Base-by-base conservation (phyloP, 2,113 vertebrate species). In the Dipodomys merriami region DNA sequence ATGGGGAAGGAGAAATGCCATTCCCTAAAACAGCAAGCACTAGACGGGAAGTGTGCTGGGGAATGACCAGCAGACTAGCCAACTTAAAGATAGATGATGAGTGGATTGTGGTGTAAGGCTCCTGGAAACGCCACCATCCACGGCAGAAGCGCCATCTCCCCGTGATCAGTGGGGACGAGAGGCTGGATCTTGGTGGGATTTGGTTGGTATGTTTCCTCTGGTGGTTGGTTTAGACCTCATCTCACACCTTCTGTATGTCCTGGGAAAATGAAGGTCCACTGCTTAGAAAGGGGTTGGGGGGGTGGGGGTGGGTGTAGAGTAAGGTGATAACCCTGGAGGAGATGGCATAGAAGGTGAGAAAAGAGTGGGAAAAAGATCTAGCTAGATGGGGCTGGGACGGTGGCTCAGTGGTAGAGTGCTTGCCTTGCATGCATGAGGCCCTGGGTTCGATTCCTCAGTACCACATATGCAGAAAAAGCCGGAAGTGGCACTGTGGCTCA, bases 111-210 rank as follows among this genome's bases (percentile, higher is more conserved):
- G 15, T 29, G 23, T 12, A 12, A 19, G 20, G 29, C 11, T 67
- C 62, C 62, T 23, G 49, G 68, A 62, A 90, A 60, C 62, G 1
- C 7, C 18, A 49, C 49, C 49, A 49, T 49, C 49, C 12, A 2
- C 15, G 11, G 16, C 57, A 65, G 9, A 60, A 2, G 20, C 1
- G 16, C 13, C 22, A 69, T 13, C 22, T 62, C 25, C 11, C 6
- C 5, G 1, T 22, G 73, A 22, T 1, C 8, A 7, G 16, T 64
- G 7, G 46, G 46, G 22, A 49, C 23, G 29, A 60, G n/a, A 33
- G 16, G 4, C 1, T 22, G 25, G 8, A 1, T 20, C 11, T 27
- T 60, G 44, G 10, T 20, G 1, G 44, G 29, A 15, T 1, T n/a
- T 7, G 7, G 25, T 2, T 60, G 30, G 25, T 30, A 19, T 25